A percentile compares a stretch with the other conserved stretches of the same genome.
phyloP scores from a whole-genome alignment of 1,140 invertebrate species.

The Papilio polytes region DNA sequence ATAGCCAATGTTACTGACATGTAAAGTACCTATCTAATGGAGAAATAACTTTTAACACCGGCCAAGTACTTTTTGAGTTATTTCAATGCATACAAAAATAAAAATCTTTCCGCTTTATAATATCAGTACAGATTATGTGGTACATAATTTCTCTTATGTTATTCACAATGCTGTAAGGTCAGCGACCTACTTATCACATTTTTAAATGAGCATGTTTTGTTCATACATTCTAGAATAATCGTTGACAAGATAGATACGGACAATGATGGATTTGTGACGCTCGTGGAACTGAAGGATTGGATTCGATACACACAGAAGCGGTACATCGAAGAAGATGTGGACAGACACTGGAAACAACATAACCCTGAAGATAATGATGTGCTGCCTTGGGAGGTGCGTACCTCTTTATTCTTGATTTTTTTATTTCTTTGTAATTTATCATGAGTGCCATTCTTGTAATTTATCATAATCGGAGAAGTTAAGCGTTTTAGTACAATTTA shows the following conservation, averaged over 20 bases:
- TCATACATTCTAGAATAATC: conserved; percentile 88
- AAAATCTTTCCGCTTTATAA: too few species aligned
- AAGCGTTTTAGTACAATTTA: too few species aligned
- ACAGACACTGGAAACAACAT: conserved; percentile 96
- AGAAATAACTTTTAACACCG: too few species aligned
- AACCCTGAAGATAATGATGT: conserved; percentile 91
- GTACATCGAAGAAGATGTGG: conserved; percentile 96
- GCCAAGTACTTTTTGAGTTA: too few species aligned
- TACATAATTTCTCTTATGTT: background rate
- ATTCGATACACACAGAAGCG: conserved; percentile 96
- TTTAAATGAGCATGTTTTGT: conserved; percentile 1
- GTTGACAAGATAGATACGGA: conserved; percentile 97
- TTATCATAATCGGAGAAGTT: too few species aligned
- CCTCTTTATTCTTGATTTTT: too few species aligned
- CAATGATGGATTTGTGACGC: conserved; percentile 92
- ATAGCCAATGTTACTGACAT: too few species aligned
- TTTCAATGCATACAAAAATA: too few species aligned
- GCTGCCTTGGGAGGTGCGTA: conserved; percentile 91
- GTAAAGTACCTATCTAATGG: too few species aligned
- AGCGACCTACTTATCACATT: conserved; percentile 55
- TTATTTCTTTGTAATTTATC: too few species aligned
- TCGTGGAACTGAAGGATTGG: conserved; percentile 97
- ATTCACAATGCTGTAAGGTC: conserved; percentile 38
- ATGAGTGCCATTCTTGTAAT: too few species aligned
- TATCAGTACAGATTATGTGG: background rate